phyloP scores from a whole-genome alignment of 2,888 invertebrate genomes.

The Drosophila nigritarsus region DNA sequence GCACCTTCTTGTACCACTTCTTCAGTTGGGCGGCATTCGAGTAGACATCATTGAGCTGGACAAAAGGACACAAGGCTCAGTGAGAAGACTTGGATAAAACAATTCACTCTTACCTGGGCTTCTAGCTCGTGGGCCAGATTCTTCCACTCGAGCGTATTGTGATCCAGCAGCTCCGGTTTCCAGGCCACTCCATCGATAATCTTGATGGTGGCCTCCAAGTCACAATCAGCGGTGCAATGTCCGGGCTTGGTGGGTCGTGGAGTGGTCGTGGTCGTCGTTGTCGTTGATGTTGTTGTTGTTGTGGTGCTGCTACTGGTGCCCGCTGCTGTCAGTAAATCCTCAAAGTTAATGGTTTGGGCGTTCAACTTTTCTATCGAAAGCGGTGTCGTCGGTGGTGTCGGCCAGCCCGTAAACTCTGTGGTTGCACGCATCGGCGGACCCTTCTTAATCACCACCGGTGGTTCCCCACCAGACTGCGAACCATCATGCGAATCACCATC shows the following conservation, averaged over 20 bases:
- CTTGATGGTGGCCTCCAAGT: constrained; percentile 94
- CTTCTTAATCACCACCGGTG: constrained; percentile 90
- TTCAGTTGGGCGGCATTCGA: constrained; percentile 90
- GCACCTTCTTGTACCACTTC: constrained; percentile 93
- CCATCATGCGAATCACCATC: constrained; percentile 81
- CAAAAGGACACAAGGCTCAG: neutral
- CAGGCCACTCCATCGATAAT: constrained; percentile 92
- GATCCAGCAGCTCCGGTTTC: constrained; percentile 94
- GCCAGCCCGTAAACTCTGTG: constrained; percentile 96
- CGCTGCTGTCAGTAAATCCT: constrained; percentile 84
- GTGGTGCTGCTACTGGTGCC: constrained; percentile 82
- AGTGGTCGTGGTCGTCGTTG: constrained; percentile 90
- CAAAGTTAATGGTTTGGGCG: constrained; percentile 86
- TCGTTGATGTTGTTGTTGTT: constrained; percentile 88
- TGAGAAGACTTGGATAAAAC: neutral
- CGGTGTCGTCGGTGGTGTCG: constrained; percentile 94
- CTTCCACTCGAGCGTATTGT: constrained; percentile 95
- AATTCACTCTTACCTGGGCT: constrained; percentile 88
- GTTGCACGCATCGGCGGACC: constrained; percentile 95
- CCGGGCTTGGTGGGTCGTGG: constrained; percentile 91
- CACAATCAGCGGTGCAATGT: constrained; percentile 91
- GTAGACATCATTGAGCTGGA: constrained; percentile 93
- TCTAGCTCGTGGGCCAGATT: constrained; percentile 92
- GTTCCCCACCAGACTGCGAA: constrained; percentile 81
- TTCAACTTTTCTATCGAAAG: constrained; percentile 92